Conservation (phyloP, 2,113 vertebrate genomes). For the Carassius carassius region DNA sequence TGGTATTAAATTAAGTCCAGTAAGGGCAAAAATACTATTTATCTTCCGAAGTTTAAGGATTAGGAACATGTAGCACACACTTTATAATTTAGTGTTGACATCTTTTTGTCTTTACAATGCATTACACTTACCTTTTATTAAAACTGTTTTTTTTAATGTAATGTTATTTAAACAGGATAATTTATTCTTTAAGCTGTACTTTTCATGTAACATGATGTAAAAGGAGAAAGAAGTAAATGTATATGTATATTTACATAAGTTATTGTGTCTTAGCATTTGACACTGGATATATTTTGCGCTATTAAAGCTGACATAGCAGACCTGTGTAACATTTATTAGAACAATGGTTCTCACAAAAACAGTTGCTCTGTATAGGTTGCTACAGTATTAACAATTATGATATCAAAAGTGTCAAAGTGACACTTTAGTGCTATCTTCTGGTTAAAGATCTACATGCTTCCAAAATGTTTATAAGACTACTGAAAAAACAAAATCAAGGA, state of each 20-base stretch:
- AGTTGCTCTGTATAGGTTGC: not conserved
- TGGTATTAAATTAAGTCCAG: slow-evolving; percentile 59
- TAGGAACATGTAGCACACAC: not conserved
- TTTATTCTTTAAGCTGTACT: not conserved
- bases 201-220: not conserved
- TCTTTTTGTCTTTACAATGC: not conserved
- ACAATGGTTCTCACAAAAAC: not conserved
- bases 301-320: not conserved
- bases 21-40: slow-evolving; percentile 18
- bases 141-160: not conserved
- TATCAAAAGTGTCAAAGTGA: not conserved
- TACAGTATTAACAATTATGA: not conserved
- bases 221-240: not conserved
- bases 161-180: not conserved
- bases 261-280: not conserved
- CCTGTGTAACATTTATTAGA: not conserved
- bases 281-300: not conserved
- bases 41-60: not conserved
- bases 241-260: not conserved
- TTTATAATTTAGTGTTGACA: not conserved
- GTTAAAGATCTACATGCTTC: not conserved
- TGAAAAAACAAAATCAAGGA: not conserved
- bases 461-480: not conserved
- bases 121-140: not conserved
- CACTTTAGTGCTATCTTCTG: not conserved